Conservation (phyloP, 2,797 vertebrate species). For the Uromys caudimaculatus region DNA sequence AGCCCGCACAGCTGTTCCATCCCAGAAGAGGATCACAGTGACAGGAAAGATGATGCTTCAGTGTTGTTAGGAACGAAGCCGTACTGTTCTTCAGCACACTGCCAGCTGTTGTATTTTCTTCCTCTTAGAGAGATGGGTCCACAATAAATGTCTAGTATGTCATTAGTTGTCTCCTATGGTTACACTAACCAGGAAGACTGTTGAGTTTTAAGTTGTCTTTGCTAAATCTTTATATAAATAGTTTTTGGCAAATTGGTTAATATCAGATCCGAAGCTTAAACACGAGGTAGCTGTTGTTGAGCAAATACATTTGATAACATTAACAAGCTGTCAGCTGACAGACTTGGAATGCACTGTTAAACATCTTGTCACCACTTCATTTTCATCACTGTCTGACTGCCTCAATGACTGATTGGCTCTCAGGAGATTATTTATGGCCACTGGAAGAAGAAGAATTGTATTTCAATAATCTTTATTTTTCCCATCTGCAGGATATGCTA, state of each 20-base stretch:
- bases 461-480: constrained; percentile 71
- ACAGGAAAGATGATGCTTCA: constrained; percentile 44
- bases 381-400: constrained; percentile 78
- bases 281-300: constrained; percentile 67
- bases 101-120: constrained; percentile 67
- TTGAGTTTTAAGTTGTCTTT: constrained; percentile 71
- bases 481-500: constrained; percentile 80
- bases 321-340: constrained; percentile 68
- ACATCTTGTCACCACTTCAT: constrained; percentile 64
- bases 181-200: constrained; percentile 4
- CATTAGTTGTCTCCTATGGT: constrained; percentile 43
- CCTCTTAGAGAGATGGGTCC: constrained; percentile 64
- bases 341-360: constrained; percentile 70
- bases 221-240: constrained; percentile 76
- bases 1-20: constrained; percentile 82
- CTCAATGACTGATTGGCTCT: constrained; percentile 56
- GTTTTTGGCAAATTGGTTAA: constrained; percentile 76
- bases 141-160: constrained; percentile 52
- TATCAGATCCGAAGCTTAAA: constrained; percentile 73
- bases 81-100: constrained; percentile 71
- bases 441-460: constrained; percentile 65
- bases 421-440: constrained; percentile 69
- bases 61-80: constrained; percentile 70
- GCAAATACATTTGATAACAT: constrained; percentile 63
- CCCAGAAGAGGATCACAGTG: constrained; percentile 79